phyloP scores from a whole-genome alignment of 2,888 invertebrate species.

The Leptinotarsa haldemani region DNA sequence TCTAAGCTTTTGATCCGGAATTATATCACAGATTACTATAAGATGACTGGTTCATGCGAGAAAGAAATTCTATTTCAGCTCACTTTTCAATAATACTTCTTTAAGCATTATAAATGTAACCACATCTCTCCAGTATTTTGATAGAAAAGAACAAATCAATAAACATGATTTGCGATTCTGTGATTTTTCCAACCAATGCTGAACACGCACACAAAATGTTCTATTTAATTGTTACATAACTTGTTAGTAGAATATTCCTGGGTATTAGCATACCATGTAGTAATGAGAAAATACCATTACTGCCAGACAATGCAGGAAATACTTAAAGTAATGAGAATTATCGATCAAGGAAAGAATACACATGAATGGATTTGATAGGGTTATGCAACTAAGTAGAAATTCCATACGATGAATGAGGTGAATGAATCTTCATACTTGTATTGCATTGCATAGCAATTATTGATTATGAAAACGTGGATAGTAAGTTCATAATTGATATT shows the following conservation, averaged over 20 bases:
- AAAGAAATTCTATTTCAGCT: too few relatives aligned
- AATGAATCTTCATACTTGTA: neutral
- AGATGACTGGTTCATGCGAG: too few relatives aligned
- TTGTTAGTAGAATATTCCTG: neutral
- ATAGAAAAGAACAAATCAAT: neutral
- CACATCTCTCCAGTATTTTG: neutral
- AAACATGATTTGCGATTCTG: neutral
- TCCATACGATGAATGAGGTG: slow-evolving; percentile 1
- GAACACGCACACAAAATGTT: neutral
- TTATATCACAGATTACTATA: too few relatives aligned
- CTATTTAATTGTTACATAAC: neutral
- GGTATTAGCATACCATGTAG: neutral
- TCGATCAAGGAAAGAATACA: slow-evolving; percentile 3
- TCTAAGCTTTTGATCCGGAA: too few relatives aligned
- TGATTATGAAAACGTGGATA: neutral
- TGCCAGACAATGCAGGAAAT: slow-evolving; percentile 4
- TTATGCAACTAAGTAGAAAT: neutral
- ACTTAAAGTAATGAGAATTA: neutral
- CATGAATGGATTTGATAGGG: slow-evolving; percentile 1
- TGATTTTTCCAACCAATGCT: neutral
- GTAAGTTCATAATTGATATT: neutral
- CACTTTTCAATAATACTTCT: too few relatives aligned
- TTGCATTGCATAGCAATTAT: neutral
- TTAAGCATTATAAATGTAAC: too few relatives aligned
- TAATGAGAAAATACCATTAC: neutral